phyloP scores from a whole-genome alignment of 2,888 invertebrate genomes.

The Macroteleia sp. region DNA sequence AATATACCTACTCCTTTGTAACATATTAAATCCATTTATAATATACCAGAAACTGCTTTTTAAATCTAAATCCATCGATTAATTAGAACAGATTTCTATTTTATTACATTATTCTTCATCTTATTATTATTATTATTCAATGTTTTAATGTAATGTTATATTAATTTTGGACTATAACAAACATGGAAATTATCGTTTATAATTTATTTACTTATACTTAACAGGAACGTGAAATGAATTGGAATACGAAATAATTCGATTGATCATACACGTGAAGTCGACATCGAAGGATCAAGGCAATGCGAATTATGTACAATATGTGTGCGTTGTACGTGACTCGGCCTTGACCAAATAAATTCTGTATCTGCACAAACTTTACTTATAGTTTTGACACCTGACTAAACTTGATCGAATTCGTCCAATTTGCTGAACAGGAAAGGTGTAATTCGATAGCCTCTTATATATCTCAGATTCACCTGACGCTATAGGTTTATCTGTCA shows the following conservation, averaged over 20 bases:
- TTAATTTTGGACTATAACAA: no score
- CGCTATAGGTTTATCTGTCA: constrained; percentile 46
- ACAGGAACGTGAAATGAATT: not conserved
- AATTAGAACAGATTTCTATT: no score
- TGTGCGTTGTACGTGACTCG: constrained; percentile 32
- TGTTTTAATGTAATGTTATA: no score
- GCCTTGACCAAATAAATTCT: constrained; percentile 65
- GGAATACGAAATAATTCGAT: not conserved
- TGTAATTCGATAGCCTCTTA: constrained; percentile 35
- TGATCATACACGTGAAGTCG: not conserved
- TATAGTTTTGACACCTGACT: constrained; percentile 18
- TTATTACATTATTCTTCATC: no score
- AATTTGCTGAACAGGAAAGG: constrained; percentile 33
- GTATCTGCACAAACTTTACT: constrained; percentile 29
- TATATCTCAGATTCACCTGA: constrained; percentile 47
- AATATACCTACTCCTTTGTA: no score
- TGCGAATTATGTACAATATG: constrained; percentile 36
- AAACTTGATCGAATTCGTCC: constrained; percentile 16
- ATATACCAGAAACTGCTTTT: no score
- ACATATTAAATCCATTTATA: no score
- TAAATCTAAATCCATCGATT: no score
- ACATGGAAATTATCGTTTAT: no score
- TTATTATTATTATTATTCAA: no score
- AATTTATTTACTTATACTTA: not conserved
- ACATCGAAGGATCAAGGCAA: constrained; percentile 50